Conservation (phyloP, 2,888 invertebrate genomes). For the Zeuzera pyrina region DNA sequence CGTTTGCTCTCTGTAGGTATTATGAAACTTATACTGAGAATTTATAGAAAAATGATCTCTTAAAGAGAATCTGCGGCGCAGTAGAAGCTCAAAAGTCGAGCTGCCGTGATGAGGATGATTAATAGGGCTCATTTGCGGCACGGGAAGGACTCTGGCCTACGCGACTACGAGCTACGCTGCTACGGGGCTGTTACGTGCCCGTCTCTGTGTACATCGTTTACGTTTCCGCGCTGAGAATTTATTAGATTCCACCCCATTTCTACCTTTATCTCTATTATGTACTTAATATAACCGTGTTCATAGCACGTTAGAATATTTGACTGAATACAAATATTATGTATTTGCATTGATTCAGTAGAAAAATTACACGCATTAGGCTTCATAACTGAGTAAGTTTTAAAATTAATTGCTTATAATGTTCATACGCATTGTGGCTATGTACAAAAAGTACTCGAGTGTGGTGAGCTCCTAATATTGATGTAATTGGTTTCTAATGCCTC, state of each 20-base stretch:
- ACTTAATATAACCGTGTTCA: constrained; percentile 37
- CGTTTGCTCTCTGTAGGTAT: too few relatives aligned
- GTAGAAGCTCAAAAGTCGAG: constrained; percentile 62
- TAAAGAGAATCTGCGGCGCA: constrained; percentile 52
- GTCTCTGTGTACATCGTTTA: constrained; percentile 64
- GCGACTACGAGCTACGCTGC: constrained; percentile 21
- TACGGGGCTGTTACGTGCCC: constrained; percentile 53
- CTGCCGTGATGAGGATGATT: constrained; percentile 65
- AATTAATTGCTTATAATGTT: too few relatives aligned
- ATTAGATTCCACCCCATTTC: constrained; percentile 64
- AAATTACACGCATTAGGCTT: too few relatives aligned
- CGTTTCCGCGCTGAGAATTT: constrained; percentile 65
- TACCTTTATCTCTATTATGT: constrained; percentile 63
- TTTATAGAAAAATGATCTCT: too few relatives aligned
- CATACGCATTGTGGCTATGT: too few relatives aligned
- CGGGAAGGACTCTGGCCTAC: constrained; percentile 34
- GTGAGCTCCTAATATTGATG: constrained; percentile 51
- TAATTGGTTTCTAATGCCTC: constrained; percentile 74
- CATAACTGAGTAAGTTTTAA: too few relatives aligned
- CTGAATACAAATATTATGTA: too few relatives aligned
- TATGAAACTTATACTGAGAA: too few relatives aligned
- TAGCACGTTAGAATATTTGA: constrained; percentile 31
- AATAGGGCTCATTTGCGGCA: constrained; percentile 69
- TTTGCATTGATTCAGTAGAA: too few relatives aligned
- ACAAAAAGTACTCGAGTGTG: too few relatives aligned